Percentiles rank a stretch among this genome's conserved stretches.
These are phyloP conservation scores for Erebia palarica DNA, from an alignment of 2,888 invertebrate genomes.

Conservation along the genomic window DNA sequence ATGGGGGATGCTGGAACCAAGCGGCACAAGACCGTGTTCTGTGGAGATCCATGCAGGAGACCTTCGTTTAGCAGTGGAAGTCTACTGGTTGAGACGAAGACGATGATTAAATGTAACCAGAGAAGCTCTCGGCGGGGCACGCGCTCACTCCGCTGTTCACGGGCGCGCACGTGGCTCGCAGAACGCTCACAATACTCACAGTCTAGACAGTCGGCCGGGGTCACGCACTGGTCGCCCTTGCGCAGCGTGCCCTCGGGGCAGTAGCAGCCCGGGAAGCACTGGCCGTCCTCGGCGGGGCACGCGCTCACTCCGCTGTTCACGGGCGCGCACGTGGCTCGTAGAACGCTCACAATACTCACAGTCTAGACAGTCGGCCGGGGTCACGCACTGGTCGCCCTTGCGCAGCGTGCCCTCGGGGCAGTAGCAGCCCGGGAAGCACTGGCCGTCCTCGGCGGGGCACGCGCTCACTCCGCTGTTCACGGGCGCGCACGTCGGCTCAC, in stretches of 20 bases:
- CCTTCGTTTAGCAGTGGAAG: too few species aligned
- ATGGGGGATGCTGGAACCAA: too few species aligned
- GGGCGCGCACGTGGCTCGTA: background rate
- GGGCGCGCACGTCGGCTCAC: conserved; percentile 88
- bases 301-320: conserved; percentile 33
- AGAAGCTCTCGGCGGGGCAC: too few species aligned
- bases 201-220: conserved; percentile 88
- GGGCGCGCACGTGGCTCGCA: too few species aligned
- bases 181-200: conserved; percentile 77
- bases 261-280: conserved; percentile 92
- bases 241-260: conserved; percentile 88
- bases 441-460: conserved; percentile 85
- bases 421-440: conserved; percentile 92
- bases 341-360: conserved; percentile 77
- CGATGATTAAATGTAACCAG: too few species aligned
- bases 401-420: conserved; percentile 88
- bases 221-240: conserved; percentile 86
- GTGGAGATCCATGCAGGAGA: too few species aligned
- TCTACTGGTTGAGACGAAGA: too few species aligned
- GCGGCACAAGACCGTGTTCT: too few species aligned
- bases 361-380: conserved; percentile 88
- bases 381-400: conserved; percentile 86
- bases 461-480: conserved; percentile 57
- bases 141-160: too few species aligned
- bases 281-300: conserved; percentile 72